Percentiles rank a stretch among this genome's conserved stretches.
phyloP scores from a whole-genome alignment of 2,797 vertebrate species.

The Cuculus canorus region DNA sequence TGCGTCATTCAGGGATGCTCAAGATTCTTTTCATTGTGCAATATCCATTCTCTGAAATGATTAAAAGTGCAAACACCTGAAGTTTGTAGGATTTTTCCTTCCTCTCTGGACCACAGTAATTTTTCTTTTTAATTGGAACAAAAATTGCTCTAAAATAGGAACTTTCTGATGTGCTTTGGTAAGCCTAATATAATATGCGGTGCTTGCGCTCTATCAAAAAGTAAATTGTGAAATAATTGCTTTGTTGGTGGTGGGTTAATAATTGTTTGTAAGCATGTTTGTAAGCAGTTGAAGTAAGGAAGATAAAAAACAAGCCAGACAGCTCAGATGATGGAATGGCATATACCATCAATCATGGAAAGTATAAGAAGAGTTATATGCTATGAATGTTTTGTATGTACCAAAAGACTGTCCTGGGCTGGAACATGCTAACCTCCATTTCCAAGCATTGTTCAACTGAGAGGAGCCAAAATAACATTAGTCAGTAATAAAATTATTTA shows the following conservation, averaged over 20 bases:
- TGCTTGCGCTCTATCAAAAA: neutral
- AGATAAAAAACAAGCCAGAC: neutral
- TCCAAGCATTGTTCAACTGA: neutral
- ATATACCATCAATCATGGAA: neutral
- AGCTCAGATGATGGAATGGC: neutral
- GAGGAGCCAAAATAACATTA: neutral
- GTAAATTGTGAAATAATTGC: neutral
- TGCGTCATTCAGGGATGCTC: neutral
- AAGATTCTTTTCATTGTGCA: neutral
- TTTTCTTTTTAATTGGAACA: neutral
- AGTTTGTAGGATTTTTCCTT: neutral
- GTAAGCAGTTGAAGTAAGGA: neutral
- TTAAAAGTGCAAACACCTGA: neutral
- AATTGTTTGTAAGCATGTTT: conserved; percentile 37
- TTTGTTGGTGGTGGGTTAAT: neutral
- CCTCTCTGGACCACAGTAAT: neutral
- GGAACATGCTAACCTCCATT: neutral
- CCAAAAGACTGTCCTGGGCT: neutral
- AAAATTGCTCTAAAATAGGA: neutral
- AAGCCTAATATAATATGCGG: neutral
- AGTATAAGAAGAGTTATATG: neutral
- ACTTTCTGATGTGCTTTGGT: neutral
- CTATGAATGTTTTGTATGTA: neutral
- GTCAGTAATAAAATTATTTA: neutral
- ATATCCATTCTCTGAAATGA: neutral